phyloP scores from a whole-genome alignment of 1,140 invertebrate genomes.

The Brachionus manjavacas region DNA sequence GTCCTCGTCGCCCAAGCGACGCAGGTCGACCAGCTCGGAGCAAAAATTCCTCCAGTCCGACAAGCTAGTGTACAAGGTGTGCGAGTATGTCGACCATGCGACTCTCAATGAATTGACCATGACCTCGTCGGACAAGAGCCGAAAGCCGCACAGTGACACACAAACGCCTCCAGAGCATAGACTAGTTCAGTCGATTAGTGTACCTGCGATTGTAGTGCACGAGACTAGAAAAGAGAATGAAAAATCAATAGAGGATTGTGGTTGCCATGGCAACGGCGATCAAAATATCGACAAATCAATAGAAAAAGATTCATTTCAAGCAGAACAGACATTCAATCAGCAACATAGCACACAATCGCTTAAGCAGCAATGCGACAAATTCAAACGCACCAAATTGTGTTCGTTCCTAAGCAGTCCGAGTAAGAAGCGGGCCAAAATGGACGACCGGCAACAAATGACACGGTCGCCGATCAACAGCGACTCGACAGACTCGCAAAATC shows the following conservation, averaged over 20 bases:
- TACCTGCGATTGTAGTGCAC: background rate
- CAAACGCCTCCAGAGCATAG: background rate
- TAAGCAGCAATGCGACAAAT: background rate
- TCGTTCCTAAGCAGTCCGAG: background rate
- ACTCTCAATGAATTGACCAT: background rate
- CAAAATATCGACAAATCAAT: background rate
- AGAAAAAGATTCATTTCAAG: background rate
- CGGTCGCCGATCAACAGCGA: no score
- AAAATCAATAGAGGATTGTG: background rate
- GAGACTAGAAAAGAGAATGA: background rate
- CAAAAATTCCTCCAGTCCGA: background rate
- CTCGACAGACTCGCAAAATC: background rate
- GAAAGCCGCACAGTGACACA: no score
- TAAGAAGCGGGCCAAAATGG: background rate
- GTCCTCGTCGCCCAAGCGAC: background rate
- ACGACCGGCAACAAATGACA: background rate
- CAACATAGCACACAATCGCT: background rate
- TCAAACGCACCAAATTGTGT: background rate
- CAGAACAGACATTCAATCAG: background rate
- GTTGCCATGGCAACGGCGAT: background rate
- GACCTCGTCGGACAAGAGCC: no score
- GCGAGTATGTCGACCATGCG: background rate
- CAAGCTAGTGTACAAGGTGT: background rate
- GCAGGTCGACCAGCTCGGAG: background rate
- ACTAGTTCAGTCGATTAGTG: background rate